Evolutionary conservation across 2,113 vertebrate genomes (phyloP), one percentile per base, ranked within the genome.

Genomic region (Pseudopipra pipra): DNA sequence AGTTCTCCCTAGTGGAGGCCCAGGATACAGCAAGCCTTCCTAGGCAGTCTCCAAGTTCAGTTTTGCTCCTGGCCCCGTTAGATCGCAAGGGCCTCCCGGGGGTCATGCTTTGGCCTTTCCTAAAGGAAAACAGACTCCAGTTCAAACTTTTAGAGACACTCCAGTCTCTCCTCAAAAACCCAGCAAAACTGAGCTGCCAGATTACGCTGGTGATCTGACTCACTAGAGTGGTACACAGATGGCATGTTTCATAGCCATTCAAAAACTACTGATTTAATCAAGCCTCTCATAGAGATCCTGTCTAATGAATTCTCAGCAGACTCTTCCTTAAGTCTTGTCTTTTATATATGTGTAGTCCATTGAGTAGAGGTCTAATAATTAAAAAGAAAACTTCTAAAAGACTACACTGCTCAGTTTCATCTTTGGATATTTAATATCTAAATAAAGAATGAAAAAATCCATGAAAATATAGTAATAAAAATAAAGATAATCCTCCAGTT

Each of bases 1-100:
- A 97, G 95, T 97, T 94, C 96, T 96, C 95, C 90, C 96, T 97
- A 96, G 96, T 96, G 96, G 96, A 95, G 84, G 80, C 23, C 88
- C 62, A 79, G 55, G 76, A 93, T 90, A 96, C 90, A 95, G 84
- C 96, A 97, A 90, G 92, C 12, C 51, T 49, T 27, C 37, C 27
- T 6, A 83, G 43, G 49, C 85, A 92, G 56, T n/a, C 51, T 90
- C 65, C 67, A 46, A 94, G 63, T 56, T 47, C 92, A 75, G 56
- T 70, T 91, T 80, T 93, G 43, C 14, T 95, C 47, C 70, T 58
- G 59, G 90, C 35, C 56, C 82, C 44, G 23, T 39, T 72, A 67
- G 1, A 4, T 68, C 58, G n/a, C 52, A 28, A 84, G 72, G 85
- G 82, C 87, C 79, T 84, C 79, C 25, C 16, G 0, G 33, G 35